Base-by-base conservation (phyloP, 53 echinoderm and acorn worm genomes). In the Zoroaster sp. region DNA sequence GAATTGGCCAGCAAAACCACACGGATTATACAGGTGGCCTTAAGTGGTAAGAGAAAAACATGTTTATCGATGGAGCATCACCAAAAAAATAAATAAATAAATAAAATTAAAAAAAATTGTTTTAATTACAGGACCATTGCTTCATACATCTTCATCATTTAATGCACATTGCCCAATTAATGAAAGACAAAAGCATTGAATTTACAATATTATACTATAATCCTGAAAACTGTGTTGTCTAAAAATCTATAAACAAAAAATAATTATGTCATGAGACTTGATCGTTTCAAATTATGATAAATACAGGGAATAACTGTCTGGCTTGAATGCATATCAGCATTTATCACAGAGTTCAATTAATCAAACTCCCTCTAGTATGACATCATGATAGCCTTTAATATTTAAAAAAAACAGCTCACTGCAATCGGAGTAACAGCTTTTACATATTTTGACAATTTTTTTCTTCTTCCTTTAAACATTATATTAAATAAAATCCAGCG, bases 401-500 rank as follows among this genome's bases (percentile, higher is more conserved):
- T 9, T 28, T 21, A 40, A 25, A 12, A 39, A 38, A 31, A 82
- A 45, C 15, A 20, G 32, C 11, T 0, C 83, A 43, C 42, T 45
- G 69, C 52, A 35, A 85, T 23, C 70, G 45, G n/a, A 46, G 85
- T 69, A 25, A 49, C 72, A 85, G 46, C 34, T 69, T 70, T 49
- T 47, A 35, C 36, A 67, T 70, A 37, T 85, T 71, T 85, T 13
- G 5, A 70, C 41, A 17, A 44, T 35, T 69, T 35, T 41, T 30
- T 21, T 25, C 32, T 13, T 44, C 32, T 40, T 40, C 20, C n/a
- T 74, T 17, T 18, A 23, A 23, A 38, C 41, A 38, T 74, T 23
- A 11, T 40, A 74, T 40, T 37, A 73, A 73, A 73, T 53, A 25
- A 55, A 83, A 69, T 69, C 85, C 85, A 21, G 37, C 46, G 85